Percentiles rank a stretch among this genome's conserved stretches.
Conservation (phyloP, 2,797 vertebrate species). For the Falco rusticolus region DNA sequence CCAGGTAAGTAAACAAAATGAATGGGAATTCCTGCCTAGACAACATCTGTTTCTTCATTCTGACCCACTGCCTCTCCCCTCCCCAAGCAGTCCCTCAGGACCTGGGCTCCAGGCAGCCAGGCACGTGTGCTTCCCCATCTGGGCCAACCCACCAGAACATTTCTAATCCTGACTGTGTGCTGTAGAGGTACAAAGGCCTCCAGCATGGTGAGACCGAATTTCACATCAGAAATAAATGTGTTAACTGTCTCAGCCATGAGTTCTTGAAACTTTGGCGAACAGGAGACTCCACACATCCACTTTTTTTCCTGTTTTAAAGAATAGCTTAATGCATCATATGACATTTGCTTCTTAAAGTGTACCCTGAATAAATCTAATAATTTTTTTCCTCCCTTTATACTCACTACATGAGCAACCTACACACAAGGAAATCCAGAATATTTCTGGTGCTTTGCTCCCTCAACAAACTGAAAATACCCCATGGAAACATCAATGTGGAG, state of each 20-base stretch:
- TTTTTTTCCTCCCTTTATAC: not conserved
- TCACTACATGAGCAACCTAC: not conserved
- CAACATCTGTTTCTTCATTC: not conserved
- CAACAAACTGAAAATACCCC: not conserved
- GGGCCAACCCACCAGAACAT: not conserved
- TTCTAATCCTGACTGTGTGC: not conserved
- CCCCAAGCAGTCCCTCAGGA: not conserved
- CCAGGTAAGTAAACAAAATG: slow-evolving; percentile 11
- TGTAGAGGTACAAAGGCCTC: not conserved
- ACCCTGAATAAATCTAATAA: not conserved
- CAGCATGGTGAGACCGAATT: accelerated
- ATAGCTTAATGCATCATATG: not conserved
- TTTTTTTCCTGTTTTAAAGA: not conserved
- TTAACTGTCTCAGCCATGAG: not conserved
- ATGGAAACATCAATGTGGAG: not conserved
- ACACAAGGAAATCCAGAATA: not conserved
- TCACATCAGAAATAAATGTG: not conserved
- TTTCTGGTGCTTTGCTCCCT: not conserved
- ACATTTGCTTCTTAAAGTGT: not conserved
- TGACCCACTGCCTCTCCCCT: not conserved
- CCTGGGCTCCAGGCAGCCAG: not conserved
- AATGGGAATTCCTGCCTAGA: not conserved
- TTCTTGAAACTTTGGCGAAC: not conserved
- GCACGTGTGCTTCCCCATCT: not conserved
- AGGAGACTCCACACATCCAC: not conserved